Evolutionary conservation across 30 jellyfish, hydroid and myxozoan species (phyloP), one percentile per base, ranked within the genome.

Genomic region (Cassiopea xamachana): DNA sequence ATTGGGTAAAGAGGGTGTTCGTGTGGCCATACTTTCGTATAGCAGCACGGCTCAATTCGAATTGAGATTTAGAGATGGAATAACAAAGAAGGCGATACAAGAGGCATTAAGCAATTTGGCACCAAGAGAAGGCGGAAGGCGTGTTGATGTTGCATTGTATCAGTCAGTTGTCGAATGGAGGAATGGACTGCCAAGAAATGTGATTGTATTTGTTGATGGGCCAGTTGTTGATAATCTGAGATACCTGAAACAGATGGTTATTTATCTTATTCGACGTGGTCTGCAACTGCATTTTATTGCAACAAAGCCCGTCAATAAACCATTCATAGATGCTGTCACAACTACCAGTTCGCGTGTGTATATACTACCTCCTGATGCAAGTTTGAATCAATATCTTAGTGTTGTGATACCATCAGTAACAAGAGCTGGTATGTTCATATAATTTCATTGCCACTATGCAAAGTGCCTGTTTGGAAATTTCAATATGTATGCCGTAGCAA

Each of bases 121-220:
- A 1, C 90, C 86, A 27, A 88, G 68, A 44, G 80, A 88, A 48
- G 88, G 73, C 7, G 90, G 87, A 4, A 78, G 95, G 70, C 90
- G 85, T 39, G 91, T 88, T 47, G 90, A 77, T 49, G 77, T 71
- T n/a, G 95, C 90, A 4, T 50, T 88, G 87, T 88, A 77, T 51
- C 90, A 88, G 51, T 78, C 95, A 45, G 76, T 88, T 12, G 79
- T 7, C 48, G 82, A 88, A 8, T 88, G 82, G 80, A 79, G 91
- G 59, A 17, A 44, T 19, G 92, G 92, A n/a, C 19, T 78, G n/a
- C 95, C 95, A 43, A 78, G 95, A 60, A 88, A 88, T 60, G 90
- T 60, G 45, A 60, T 88, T n/a, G 84, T 71, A 1, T 88, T 88
- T 27, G 91, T 88, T 13, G 79, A 79, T 79, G 95, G 95, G 1